phyloP scores from a whole-genome alignment of 2,888 invertebrate species.

The Eristalis arbustorum region DNA sequence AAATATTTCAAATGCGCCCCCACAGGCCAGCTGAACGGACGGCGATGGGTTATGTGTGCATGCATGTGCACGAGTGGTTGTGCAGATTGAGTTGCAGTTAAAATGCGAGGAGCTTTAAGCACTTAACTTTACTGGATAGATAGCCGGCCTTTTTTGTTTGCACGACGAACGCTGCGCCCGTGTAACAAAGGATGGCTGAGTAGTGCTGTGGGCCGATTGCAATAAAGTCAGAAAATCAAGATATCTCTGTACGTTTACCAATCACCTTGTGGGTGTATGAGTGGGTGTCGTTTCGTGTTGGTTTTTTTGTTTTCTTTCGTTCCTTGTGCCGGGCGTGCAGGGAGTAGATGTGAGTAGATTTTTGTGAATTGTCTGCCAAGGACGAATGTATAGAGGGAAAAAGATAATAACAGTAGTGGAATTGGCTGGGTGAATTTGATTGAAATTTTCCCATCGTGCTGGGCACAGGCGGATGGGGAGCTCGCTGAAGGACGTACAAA shows the following conservation, averaged over 20 bases:
- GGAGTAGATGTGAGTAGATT: slow-evolving; percentile 34
- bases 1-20: slow-evolving; percentile 64
- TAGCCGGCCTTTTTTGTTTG: slow-evolving; percentile 3
- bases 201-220: slow-evolving; percentile 28
- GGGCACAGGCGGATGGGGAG: neutral
- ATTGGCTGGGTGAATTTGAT: slow-evolving; percentile 58
- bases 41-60: slow-evolving; percentile 33
- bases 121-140: slow-evolving; percentile 60
- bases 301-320: slow-evolving; percentile 11
- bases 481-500: slow-evolving; percentile 19
- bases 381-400: slow-evolving; percentile 45
- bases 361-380: slow-evolving; percentile 26
- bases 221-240: slow-evolving; percentile 70
- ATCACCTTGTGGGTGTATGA: slow-evolving; percentile 61
- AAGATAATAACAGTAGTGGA: slow-evolving; percentile 20
- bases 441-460: slow-evolving; percentile 42
- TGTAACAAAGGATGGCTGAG: slow-evolving; percentile 5
- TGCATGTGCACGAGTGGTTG: slow-evolving; percentile 36
- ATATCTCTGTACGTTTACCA: slow-evolving; percentile 66
- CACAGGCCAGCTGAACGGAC: slow-evolving; percentile 20
- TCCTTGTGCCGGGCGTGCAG: slow-evolving; percentile 4
- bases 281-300: slow-evolving; percentile 25
- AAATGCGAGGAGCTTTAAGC: slow-evolving; percentile 67
- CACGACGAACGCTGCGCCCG: slow-evolving; percentile 38
- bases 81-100: slow-evolving; percentile 68